Base-by-base conservation (phyloP, 2,113 vertebrate genomes). In the Pao palembangensis region DNA sequence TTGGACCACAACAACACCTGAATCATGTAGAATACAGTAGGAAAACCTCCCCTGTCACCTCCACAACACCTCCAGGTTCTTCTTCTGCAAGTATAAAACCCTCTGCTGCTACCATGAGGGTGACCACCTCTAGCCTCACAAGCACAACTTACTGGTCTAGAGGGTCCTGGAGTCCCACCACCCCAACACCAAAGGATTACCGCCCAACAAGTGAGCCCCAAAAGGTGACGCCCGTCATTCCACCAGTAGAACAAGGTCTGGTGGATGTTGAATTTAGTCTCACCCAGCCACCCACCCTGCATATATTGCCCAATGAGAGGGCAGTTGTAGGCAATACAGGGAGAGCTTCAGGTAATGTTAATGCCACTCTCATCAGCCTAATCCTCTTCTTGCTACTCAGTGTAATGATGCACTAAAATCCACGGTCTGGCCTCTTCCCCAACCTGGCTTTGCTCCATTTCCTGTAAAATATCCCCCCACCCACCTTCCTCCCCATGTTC, bases 261-360 rank as follows among this genome's bases (percentile, higher is more conserved):
- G 65, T 55, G 57, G 74, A 85, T 57, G 67, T 71, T 78, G 87
- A 85, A 44, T 76, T 81, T 46, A 78, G 62, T 73, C 78, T 75
- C 71, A 83, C 51, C n/a, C 73, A 71, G 51, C 80, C 69, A 25
- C 81, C 19, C 70, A 80, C 78, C 55, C 85, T 64, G 75, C 88
- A 87, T 8, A 78, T 77, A 57, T 79, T 90, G 73, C 92, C 93
- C 82, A 91, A 91, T 16, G 92, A 93, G 64, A 87, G 89, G 42
- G 91, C 91, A 73, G 91, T 91, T 61, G 70, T 93, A 13, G 90
- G 90, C 56, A 76, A 83, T 0, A 71, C 91, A 1, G 46, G 78
- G 70, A 87, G 73, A 70, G 43, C 62, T 25, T 86, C 91, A 80
- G 87, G 85, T 91, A 88, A 88, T 66, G 76, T 82, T 78, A 72